Base-by-base conservation (phyloP, 2,888 invertebrate genomes). In the Hirtodrosophila trivittata region DNA sequence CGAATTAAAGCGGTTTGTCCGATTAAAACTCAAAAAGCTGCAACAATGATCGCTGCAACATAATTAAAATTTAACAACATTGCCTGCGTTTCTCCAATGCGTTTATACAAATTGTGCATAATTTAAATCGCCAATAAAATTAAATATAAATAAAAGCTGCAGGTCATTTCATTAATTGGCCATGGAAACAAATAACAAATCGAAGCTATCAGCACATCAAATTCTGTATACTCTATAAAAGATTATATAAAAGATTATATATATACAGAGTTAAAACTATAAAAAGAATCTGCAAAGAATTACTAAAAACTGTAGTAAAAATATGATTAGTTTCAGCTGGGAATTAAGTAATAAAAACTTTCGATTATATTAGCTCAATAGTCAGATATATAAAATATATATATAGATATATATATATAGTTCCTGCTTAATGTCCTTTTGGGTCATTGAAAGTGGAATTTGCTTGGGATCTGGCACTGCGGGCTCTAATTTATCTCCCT, bases 1-100 rank as follows among this genome's bases (percentile, higher is more conserved):
- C 73, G 82, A 84, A 77, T 82, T 83, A 85, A 83, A 86, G 78
- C 66, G 85, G 64, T 81, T 86, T 65, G 68, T 60, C 47, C 77
- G 77, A 77, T 83, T 81, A 84, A 80, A 77, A 84, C 84, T 75
- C 81, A 67, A 83, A 80, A 78, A 77, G 74, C 47, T 52, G 60
- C 64, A 68, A 74, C 65, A 66, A 58, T 56, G 77, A 66, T 59
- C 54, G 66, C 21, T 18, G 60, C 42, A 43, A 57, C 59, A 75
- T 75, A 85, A 82, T 85, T 82, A 73, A 71, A 82, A 78, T 75
- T 82, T 55, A 58, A 65, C 72, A 71, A 67, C 64, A 45, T 52
- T 67, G 49, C 12, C 47, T 35, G 33, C 38, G 37, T 47, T 59
- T 14, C 42, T 12, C 37, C 64, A 41, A 56, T 66, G 28, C 35